Conservation (phyloP, 64 coral and sea anemone genomes). For the Montipora foliosa region DNA sequence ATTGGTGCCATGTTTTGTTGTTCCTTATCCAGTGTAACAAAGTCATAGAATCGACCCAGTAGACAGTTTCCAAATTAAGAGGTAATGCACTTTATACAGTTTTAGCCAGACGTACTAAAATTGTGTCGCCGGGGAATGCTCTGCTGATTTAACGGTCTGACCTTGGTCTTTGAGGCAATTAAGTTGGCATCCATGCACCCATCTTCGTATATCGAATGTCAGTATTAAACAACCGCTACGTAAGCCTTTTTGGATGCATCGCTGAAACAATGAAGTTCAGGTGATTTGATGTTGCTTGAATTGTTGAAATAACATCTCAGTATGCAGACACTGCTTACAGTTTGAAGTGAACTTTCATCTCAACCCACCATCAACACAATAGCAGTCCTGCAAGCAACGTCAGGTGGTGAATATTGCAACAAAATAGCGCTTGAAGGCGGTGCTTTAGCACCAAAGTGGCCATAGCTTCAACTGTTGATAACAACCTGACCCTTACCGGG, state of each 20-base stretch:
- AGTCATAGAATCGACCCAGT: too few species aligned
- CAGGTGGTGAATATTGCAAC: too few species aligned
- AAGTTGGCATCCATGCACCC: not conserved
- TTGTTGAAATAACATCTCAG: not conserved
- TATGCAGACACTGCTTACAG: not conserved
- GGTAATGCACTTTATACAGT: not conserved
- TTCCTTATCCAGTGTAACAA: too few species aligned
- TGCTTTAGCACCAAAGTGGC: too few species aligned
- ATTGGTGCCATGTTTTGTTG: too few species aligned
- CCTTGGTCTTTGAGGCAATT: not conserved
- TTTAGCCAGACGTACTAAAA: not conserved
- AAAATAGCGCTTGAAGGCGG: too few species aligned
- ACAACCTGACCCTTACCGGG: too few species aligned
- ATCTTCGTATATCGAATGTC: constrained; percentile 1
- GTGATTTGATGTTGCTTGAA: not conserved
- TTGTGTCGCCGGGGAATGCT: not conserved
- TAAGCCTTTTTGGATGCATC: not conserved
- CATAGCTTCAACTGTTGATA: too few species aligned
- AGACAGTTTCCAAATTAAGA: too few species aligned
- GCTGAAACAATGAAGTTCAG: not conserved
- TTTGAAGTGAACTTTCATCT: not conserved
- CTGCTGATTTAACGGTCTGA: not conserved
- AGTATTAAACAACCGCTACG: not conserved
- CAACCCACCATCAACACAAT: too few species aligned
- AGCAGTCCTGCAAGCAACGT: too few species aligned